Conservation (phyloP, 2,113 vertebrate genomes). For the Salvelinus namaycush region DNA sequence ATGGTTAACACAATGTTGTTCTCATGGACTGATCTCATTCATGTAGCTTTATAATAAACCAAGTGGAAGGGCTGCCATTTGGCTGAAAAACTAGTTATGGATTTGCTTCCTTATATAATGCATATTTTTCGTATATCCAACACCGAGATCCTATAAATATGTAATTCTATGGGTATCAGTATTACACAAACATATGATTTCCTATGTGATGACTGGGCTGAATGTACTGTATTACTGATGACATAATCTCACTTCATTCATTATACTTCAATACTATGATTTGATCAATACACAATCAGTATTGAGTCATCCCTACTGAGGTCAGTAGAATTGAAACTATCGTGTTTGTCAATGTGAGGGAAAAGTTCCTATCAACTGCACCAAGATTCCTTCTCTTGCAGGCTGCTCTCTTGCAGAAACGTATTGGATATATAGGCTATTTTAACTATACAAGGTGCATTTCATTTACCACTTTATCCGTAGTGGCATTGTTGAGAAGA, state of each 20-base stretch:
- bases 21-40: too few relatives aligned
- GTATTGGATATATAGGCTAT: not conserved
- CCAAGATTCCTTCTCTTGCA: not conserved
- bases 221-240: too few relatives aligned
- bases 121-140: too few relatives aligned
- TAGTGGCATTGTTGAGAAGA: not conserved
- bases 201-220: too few relatives aligned
- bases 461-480: slow-evolving; percentile 36
- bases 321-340: not conserved
- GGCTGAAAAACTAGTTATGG: too few relatives aligned
- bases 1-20: slow-evolving; percentile 1
- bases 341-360: not conserved
- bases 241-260: too few relatives aligned
- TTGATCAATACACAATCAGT: not conserved
- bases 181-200: not conserved
- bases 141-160: too few relatives aligned
- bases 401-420: not conserved
- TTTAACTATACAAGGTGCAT: not conserved
- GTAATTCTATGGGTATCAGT: not conserved
- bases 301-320: not conserved
- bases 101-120: too few relatives aligned
- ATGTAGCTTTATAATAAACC: too few relatives aligned
- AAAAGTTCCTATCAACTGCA: not conserved
- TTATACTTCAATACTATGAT: too few relatives aligned
- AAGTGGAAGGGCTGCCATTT: too few relatives aligned